Base-by-base conservation (phyloP, 2,888 invertebrate genomes). In the Dysmachus trigonus region DNA sequence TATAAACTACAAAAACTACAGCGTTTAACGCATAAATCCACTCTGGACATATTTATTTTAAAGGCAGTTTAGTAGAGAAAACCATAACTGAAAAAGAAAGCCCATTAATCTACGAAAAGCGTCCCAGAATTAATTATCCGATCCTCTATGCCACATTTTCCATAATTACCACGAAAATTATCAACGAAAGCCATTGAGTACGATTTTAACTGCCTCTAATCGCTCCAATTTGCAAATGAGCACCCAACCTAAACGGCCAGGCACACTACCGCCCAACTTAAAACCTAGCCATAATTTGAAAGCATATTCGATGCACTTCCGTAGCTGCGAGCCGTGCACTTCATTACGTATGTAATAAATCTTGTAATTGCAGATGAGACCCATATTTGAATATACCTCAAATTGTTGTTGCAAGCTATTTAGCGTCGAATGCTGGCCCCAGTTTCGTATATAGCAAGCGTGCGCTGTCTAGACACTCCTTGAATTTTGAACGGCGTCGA, bases 331-430 rank as follows among this genome's bases (percentile, higher is more conserved):
- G 27, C 27, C 27, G 27, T 62, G 13, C 47, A n/a, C 15, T 47
- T 77, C 77, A 77, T 77, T 77, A 77, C 77, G 13, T 8, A 47
- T 76, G 76, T 47, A 77, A 77, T 77, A 77, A 77, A 77, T 77
- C 30, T 77, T 77, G 51, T 77, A 77, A 47, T 47, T 77, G 77
- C 77, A 77, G 47, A 77, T 77, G 77, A 77, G 41, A 18, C 7
- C 77, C 30, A 30, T 77, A 77, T 77, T 35, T 41, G 30, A 22
- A 31, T 47, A 31, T 47, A 15, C 27, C 41, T 41, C 1, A 77
- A 77, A 77, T 77, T 77, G 77, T 77, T 77, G n/a, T n/a, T 31
- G 77, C 47, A 47, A 2, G 62, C 62, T 77, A 47, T 47, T n/a
- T 77, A 47, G 47, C 8, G 27, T 77, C 77, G 47, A 35, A 15